Conservation (phyloP, 1,140 invertebrate genomes). For the Drosophila orosa region DNA sequence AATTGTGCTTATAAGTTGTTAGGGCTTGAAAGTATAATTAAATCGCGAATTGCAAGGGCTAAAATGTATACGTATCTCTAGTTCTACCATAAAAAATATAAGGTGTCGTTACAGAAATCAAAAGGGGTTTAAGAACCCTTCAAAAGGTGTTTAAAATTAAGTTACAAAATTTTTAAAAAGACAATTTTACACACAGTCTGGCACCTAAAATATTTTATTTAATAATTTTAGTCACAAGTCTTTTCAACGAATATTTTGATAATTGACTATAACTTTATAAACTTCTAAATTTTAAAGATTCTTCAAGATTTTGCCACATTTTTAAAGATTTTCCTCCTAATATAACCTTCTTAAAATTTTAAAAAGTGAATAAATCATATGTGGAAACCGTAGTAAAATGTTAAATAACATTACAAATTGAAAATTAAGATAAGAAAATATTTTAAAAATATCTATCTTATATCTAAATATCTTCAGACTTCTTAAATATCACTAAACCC, state of each 20-base stretch:
- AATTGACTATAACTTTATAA: no score
- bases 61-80: neutral
- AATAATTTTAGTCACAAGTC: no score
- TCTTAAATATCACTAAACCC: neutral
- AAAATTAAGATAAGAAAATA: no score
- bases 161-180: neutral
- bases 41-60: neutral
- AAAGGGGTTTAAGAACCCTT: neutral
- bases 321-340: neutral
- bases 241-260: no score
- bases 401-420: neutral
- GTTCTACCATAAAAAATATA: neutral
- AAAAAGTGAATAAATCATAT: neutral
- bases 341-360: no score
- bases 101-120: neutral
- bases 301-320: neutral
- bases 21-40: neutral
- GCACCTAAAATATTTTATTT: no score
- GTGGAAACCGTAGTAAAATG: neutral
- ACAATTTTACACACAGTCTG: no score
- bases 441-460: no score
- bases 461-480: no score
- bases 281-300: no score
- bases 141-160: neutral
- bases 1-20: neutral